Evolutionary conservation across 2,113 vertebrate species (phyloP).

Genomic region (human (Homo sapiens)): DNA sequence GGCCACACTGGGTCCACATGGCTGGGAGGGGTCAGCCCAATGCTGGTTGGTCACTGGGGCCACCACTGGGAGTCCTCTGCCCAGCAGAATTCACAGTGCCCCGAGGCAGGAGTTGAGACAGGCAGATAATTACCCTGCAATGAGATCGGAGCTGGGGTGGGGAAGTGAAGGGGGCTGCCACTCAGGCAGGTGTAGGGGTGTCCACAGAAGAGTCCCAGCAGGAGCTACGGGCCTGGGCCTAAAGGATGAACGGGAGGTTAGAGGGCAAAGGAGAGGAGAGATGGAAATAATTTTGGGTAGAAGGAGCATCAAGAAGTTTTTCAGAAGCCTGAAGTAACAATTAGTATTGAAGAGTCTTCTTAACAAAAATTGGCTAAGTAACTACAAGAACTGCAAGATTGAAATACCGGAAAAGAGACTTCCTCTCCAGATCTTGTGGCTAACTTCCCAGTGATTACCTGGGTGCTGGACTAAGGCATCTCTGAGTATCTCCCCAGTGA

Average conservation of each 20-base stretch:
- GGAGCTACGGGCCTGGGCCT: not conserved
- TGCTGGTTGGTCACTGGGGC: not conserved
- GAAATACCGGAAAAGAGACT: not conserved
- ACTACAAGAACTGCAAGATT: not conserved
- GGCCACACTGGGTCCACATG: not conserved
- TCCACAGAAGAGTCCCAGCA: not conserved
- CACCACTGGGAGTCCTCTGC: not conserved
- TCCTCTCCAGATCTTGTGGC: not conserved
- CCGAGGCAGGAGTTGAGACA: not conserved
- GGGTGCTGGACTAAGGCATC: not conserved
- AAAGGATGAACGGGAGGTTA: not conserved
- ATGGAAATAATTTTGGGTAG: not conserved
- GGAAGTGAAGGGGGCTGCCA: not conserved
- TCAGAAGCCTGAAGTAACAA: not conserved
- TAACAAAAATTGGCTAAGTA: not conserved
- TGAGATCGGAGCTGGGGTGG: not conserved
- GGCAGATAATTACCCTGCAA: not conserved
- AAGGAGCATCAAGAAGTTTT: not conserved
- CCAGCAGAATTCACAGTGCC: not conserved
- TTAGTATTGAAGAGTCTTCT: not conserved
- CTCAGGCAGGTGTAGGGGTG: not conserved
- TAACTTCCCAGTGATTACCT: not conserved
- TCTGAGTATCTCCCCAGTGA: not conserved
- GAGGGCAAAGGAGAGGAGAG: not conserved
- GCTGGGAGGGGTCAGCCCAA: not conserved